Evolutionary conservation across 2,113 vertebrate genomes (phyloP).

Genomic region (Antechinus stuartii): DNA sequence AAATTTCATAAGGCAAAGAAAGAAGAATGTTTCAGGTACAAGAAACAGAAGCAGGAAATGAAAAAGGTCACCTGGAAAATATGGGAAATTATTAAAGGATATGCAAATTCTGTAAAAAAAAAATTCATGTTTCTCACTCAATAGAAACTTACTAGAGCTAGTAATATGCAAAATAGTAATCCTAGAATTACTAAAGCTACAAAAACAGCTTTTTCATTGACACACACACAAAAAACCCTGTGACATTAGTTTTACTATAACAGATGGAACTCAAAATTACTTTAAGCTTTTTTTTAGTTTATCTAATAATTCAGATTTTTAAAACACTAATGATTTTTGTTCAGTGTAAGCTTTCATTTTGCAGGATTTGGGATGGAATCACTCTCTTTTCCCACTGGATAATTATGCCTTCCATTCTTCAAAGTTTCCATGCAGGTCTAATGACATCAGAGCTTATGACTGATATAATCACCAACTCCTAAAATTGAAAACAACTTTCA

Average conservation of each 20-base stretch:
- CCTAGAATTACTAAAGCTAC: background rate
- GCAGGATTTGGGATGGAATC: slow-evolving; percentile 8
- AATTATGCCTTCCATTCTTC: slow-evolving; percentile 2
- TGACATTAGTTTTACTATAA: background rate
- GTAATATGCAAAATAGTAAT: background rate
- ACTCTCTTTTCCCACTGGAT: background rate
- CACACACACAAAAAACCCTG: background rate
- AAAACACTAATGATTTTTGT: slow-evolving; percentile 16
- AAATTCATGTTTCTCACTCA: background rate
- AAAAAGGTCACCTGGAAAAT: background rate
- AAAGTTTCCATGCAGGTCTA: slow-evolving; percentile 47
- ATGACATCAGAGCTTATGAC: background rate
- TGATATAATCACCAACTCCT: background rate
- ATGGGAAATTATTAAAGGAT: background rate
- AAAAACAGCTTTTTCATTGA: background rate
- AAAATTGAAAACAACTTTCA: slow-evolving; percentile 8
- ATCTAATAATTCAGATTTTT: background rate
- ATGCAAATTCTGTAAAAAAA: background rate
- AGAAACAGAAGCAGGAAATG: background rate
- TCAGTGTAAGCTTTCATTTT: slow-evolving; percentile 6
- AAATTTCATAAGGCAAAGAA: no score
- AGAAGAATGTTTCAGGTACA: no score
- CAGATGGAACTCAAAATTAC: background rate
- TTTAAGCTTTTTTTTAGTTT: slow-evolving; percentile 9
- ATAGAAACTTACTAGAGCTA: background rate